These are phyloP conservation scores for Cynopterus brachyotis DNA, from an alignment of 2,113 vertebrate species.

Conservation along the genomic window DNA sequence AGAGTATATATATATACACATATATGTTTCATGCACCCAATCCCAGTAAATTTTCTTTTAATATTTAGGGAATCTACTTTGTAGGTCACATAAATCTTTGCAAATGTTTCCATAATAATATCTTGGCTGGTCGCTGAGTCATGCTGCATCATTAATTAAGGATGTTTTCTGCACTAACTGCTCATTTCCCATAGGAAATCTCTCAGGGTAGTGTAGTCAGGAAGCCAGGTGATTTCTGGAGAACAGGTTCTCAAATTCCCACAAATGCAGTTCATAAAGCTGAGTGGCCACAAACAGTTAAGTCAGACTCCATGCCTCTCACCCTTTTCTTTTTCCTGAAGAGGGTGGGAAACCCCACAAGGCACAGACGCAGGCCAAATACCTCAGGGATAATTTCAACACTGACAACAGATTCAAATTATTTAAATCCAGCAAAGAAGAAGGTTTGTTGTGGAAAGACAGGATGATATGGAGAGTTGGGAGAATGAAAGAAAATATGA, in stretches of 20 bases:
- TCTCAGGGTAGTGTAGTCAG: not conserved
- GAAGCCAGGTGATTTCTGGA: not conserved
- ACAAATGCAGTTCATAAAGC: not conserved
- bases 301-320: not conserved
- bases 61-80: not conserved
- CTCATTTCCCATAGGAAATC: slow-evolving; percentile 2
- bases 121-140: not conserved
- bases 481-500: not conserved
- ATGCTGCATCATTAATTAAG: not conserved
- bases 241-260: not conserved
- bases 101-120: not conserved
- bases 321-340: not conserved
- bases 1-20: not conserved
- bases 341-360: not conserved
- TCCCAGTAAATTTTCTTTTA: not conserved
- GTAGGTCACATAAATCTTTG: not conserved
- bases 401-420: not conserved
- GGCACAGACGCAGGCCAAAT: not conserved
- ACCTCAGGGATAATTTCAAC: not conserved
- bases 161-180: not conserved
- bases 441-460: not conserved
- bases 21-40: not conserved
- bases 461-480: not conserved
- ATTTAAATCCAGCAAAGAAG: not conserved
- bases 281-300: not conserved